Evolutionary conservation across 2,888 invertebrate species (phyloP).

Genomic region (Hermaeophaga mercurialis): DNA sequence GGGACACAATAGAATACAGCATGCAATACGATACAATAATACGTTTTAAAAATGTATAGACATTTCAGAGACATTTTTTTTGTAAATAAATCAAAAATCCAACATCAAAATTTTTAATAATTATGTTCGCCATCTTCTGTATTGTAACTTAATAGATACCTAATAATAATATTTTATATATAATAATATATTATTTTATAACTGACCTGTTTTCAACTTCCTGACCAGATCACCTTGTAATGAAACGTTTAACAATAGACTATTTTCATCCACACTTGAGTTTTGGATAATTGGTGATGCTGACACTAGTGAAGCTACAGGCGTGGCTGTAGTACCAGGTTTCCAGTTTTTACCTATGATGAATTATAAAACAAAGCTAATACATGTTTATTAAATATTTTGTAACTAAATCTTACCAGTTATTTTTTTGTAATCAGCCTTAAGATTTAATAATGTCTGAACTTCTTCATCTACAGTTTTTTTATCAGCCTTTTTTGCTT

Average conservation of each 20-base stretch:
- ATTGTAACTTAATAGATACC: too few species aligned
- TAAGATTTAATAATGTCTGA: constrained; percentile 61
- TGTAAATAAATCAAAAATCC: too few species aligned
- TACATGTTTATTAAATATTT: too few species aligned
- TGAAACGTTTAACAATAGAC: constrained; percentile 48
- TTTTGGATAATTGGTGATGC: background rate
- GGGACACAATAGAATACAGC: too few species aligned
- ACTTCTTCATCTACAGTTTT: constrained; percentile 63
- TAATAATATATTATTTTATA: too few species aligned
- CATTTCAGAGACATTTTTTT: too few species aligned
- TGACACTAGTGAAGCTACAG: background rate
- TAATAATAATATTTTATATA: too few species aligned
- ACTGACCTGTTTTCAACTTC: constrained; percentile 62
- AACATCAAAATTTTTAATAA: too few species aligned
- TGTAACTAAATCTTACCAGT: constrained; percentile 66
- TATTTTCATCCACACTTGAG: constrained; percentile 46
- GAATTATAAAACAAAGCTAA: background rate
- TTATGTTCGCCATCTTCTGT: too few species aligned
- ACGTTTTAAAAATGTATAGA: too few species aligned
- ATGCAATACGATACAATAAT: too few species aligned
- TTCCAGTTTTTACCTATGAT: constrained; percentile 63
- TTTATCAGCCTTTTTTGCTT: constrained; percentile 64
- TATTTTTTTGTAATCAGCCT: constrained; percentile 72
- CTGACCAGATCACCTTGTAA: constrained; percentile 18
- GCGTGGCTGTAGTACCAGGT: constrained; percentile 40